These are phyloP conservation scores for Sinonovacula constricta DNA, from an alignment of 1,140 invertebrate species.

Conservation along the genomic window DNA sequence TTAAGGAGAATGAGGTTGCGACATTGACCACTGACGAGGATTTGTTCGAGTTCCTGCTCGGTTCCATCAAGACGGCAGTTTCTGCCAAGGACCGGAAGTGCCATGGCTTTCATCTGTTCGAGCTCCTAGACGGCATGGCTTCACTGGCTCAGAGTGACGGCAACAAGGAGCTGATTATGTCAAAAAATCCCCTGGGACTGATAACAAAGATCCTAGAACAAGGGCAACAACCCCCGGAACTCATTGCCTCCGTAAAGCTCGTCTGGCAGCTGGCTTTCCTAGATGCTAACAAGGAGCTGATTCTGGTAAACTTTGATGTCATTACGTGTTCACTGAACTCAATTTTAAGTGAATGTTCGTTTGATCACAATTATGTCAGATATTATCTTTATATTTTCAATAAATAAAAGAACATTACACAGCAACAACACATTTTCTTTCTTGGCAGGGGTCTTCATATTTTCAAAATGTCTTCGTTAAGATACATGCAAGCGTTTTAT, in stretches of 20 bases:
- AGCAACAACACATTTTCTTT: no score
- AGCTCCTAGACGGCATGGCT: conserved; percentile 36
- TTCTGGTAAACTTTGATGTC: conserved; percentile 14
- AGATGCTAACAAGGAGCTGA: not conserved
- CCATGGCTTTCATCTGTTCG: conserved; percentile 26
- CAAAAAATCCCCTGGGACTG: conserved; percentile 4
- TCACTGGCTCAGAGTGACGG: conserved; percentile 24
- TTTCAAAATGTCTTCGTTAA: no score
- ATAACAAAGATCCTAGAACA: conserved; percentile 3
- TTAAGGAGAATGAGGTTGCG: conserved; percentile 34
- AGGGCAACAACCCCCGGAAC: conserved; percentile 8
- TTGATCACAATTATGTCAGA: no score
- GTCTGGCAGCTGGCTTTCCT: conserved; percentile 38
- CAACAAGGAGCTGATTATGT: conserved; percentile 21
- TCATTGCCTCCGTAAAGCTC: conserved; percentile 26
- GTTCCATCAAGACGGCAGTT: conserved; percentile 14
- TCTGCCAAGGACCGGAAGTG: conserved; percentile 7
- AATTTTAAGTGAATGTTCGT: no score
- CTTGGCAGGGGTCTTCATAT: no score
- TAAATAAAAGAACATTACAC: no score
- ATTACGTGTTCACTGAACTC: no score
- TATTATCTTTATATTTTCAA: no score
- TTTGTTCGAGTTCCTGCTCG: conserved; percentile 33
- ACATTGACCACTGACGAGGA: conserved; percentile 7
- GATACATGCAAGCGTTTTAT: no score